Evolutionary conservation across 2,797 vertebrate species (phyloP).

Genomic region (Paratrypauchen microcephalus): DNA sequence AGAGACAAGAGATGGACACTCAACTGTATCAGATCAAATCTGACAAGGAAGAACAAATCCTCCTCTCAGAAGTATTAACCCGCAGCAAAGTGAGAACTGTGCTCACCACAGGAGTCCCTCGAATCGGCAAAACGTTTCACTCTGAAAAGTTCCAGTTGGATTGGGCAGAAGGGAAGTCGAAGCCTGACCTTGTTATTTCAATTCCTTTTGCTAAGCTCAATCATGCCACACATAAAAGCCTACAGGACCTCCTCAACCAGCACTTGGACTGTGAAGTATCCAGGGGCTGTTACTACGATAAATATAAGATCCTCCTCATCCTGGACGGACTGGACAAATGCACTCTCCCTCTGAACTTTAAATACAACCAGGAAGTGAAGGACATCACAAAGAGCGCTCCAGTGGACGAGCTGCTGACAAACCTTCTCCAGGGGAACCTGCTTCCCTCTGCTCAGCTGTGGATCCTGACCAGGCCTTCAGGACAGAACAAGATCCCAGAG

Average conservation of each 20-base stretch:
- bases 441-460: conserved; percentile 36
- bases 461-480: conserved; percentile 43
- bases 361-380: neutral
- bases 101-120: conserved; percentile 40
- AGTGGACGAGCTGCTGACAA: conserved; percentile 38
- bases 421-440: conserved; percentile 32
- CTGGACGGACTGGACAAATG: conserved; percentile 65
- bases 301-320: conserved; percentile 45
- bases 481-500: conserved; percentile 24
- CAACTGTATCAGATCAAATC: neutral
- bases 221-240: neutral
- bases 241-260: conserved; percentile 32
- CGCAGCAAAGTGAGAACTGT: conserved; percentile 29
- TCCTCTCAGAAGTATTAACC: neutral
- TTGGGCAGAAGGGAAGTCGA: conserved; percentile 8
- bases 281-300: neutral
- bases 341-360: conserved; percentile 50
- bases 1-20: neutral
- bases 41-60: neutral
- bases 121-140: conserved; percentile 57
- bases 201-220: conserved; percentile 50
- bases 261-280: neutral
- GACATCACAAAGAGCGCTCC: conserved; percentile 11
- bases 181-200: conserved; percentile 11
- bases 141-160: conserved; percentile 24